Percentiles rank a stretch among this genome's conserved stretches.
These are phyloP conservation scores for Hypomecis atomaria DNA, from an alignment of 2,888 invertebrate species.

Conservation along the genomic window DNA sequence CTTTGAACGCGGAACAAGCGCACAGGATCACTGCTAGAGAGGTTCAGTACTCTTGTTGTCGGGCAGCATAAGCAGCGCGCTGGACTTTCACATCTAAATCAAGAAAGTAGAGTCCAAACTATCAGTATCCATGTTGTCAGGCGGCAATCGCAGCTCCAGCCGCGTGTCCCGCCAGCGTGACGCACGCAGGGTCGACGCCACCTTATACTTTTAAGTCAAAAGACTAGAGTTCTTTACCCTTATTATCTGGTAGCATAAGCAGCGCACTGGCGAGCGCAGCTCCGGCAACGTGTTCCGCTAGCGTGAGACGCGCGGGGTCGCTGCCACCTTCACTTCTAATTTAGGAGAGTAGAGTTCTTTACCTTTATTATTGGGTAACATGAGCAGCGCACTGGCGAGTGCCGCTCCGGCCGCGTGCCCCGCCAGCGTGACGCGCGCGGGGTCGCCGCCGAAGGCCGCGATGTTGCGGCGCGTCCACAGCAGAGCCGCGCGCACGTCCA, in stretches of 20 bases:
- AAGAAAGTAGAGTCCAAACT: no score
- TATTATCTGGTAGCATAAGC: constrained; percentile 91
- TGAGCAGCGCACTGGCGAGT: constrained; percentile 92
- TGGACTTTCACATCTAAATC: no score
- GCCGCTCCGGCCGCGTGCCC: constrained; percentile 96
- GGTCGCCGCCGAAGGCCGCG: constrained; percentile 95
- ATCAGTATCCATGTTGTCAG: no score
- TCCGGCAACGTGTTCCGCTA: constrained; percentile 94
- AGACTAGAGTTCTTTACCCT: constrained; percentile 79
- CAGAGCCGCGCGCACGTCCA: constrained; percentile 93
- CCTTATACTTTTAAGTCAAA: not conserved
- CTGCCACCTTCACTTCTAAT: no score
- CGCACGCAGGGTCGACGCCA: no score
- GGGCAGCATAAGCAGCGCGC: no score
- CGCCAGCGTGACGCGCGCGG: constrained; percentile 90
- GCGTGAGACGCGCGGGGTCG: constrained; percentile 86
- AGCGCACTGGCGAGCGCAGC: constrained; percentile 94
- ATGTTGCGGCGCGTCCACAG: constrained; percentile 93
- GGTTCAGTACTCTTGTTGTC: no score
- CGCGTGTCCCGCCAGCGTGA: no score
- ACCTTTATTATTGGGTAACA: constrained; percentile 92
- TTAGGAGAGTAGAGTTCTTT: not conserved
- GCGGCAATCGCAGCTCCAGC: no score
- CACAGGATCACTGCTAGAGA: no score
- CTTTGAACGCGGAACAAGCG: no score